Base-by-base conservation (phyloP, 2,888 invertebrate genomes). In the Seira ritae region DNA sequence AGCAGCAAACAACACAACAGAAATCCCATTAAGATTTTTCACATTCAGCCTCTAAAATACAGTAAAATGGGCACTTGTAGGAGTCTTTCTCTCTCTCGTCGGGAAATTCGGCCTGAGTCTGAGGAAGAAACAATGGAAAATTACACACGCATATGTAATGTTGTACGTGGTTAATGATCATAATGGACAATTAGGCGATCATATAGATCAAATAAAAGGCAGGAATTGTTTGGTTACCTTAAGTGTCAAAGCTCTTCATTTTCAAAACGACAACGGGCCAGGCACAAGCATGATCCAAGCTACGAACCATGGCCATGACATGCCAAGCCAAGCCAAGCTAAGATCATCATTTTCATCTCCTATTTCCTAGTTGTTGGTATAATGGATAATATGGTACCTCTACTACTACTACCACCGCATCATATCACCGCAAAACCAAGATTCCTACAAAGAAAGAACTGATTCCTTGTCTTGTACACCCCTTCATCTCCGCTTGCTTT, bases 381-480 rank as follows among this genome's bases (percentile, higher is more conserved):
- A 31, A 8, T n/a, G n/a, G n/a, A n/a, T n/a, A n/a, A n/a, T n/a
- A n/a, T n/a, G n/a, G n/a, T n/a, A n/a, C n/a, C n/a, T n/a, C n/a
- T 19, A 74, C 10, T 15, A 55, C 19, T 37, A 69, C 20, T 15
- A 65, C 62, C 73, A 22, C 37, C 46, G 46, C 73, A 22, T 42
- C 46, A 46, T 62, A 22, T 42, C 20, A 68, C 75, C 67, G 17
- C 75, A 66, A 75, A 24, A 50, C 55, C 46, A 68, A 55, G 24
- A 3, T 31, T 31, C 31, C 65, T 65, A 15, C 68, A 31, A 31
- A 31, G n/a, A n/a, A n/a, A n/a, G n/a, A n/a, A 31, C 31, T 31
- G 31, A 31, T 81, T 85, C 69, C 79, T 82, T 82, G 82, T 81
- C 79, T 81, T 78, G 68, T 68, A 80, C 75, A 77, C 77, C 77